Conservation (phyloP, 2,888 invertebrate species). For the Caenorhabditis panamensis region DNA sequence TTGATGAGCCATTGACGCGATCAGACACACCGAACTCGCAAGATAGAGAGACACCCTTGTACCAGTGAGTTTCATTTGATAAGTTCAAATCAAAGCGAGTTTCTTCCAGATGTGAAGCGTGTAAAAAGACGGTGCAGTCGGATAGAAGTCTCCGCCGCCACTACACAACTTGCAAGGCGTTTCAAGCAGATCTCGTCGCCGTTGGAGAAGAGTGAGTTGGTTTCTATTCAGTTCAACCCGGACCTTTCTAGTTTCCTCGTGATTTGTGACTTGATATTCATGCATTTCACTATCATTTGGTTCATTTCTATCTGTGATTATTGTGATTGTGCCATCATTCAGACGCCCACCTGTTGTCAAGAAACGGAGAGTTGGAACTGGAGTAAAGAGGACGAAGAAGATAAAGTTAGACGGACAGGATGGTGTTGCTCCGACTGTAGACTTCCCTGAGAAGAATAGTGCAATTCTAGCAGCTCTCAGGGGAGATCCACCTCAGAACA, state of each 20-base stretch:
- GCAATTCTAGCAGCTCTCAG: conserved; percentile 36
- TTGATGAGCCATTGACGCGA: conserved; percentile 25
- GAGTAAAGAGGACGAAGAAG: conserved; percentile 6
- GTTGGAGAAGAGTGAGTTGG: conserved; percentile 61
- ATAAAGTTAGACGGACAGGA: not conserved
- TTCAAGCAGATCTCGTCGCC: conserved; percentile 47
- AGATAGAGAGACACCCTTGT: conserved; percentile 13
- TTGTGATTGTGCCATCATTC: conserved; percentile 14
- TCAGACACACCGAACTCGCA: conserved; percentile 41
- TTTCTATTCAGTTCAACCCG: not conserved
- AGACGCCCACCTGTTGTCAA: conserved; percentile 19
- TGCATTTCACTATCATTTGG: conserved; percentile 4
- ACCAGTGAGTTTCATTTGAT: not conserved
- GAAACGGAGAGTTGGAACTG: not conserved
- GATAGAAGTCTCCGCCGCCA: conserved; percentile 66
- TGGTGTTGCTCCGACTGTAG: not conserved
- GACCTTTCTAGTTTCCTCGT: conserved; percentile 14
- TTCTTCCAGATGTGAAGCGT: conserved; percentile 62
- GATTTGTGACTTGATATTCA: conserved; percentile 9
- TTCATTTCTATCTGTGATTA: not conserved
- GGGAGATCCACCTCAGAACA: not conserved
- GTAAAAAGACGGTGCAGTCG: conserved; percentile 66
- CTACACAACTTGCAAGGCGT: conserved; percentile 65
- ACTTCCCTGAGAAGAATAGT: conserved; percentile 11
- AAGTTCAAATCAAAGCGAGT: not conserved